Percentiles rank a stretch among this genome's conserved stretches.
These are phyloP conservation scores for Phrynosoma blainvillii DNA, from an alignment of 2,113 vertebrate species.

Conservation along the genomic window DNA sequence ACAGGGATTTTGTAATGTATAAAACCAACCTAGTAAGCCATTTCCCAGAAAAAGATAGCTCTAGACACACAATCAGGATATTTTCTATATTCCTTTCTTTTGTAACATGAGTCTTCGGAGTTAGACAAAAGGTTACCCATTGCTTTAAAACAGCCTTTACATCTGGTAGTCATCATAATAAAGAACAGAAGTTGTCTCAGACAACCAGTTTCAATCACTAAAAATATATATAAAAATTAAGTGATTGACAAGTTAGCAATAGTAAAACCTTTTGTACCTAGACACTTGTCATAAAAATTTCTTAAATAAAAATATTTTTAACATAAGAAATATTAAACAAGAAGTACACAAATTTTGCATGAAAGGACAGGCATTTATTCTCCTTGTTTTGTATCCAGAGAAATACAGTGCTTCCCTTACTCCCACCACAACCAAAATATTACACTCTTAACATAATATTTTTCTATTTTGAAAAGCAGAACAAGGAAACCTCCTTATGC, in stretches of 20 bases:
- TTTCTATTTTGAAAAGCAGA: slow-evolving; percentile 39
- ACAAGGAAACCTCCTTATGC: slow-evolving; percentile 38
- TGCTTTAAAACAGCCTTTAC: slow-evolving; percentile 64
- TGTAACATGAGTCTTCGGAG: slow-evolving; percentile 22
- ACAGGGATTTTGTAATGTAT: not conserved
- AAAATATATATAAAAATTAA: slow-evolving; percentile 71
- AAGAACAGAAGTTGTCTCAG: slow-evolving; percentile 58
- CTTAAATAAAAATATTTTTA: not conserved
- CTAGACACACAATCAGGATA: not conserved
- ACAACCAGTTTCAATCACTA: slow-evolving; percentile 71
- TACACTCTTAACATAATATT: not conserved
- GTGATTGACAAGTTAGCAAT: slow-evolving; percentile 51
- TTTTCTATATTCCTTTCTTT: not conserved
- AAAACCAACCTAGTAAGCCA: not conserved
- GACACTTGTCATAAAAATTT: not conserved
- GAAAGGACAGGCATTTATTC: slow-evolving; percentile 37
- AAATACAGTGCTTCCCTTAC: slow-evolving; percentile 27
- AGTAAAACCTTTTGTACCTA: slow-evolving; percentile 61
- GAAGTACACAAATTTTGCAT: not conserved
- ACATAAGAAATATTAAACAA: slow-evolving; percentile 26
- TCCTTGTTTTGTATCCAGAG: slow-evolving; percentile 8
- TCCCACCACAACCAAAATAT: slow-evolving; percentile 22
- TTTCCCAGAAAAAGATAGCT: not conserved
- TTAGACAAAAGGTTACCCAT: slow-evolving; percentile 62
- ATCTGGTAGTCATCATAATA: slow-evolving; percentile 67